Conservation (phyloP, 2,888 invertebrate genomes). For the Drosophila vallismaia region DNA sequence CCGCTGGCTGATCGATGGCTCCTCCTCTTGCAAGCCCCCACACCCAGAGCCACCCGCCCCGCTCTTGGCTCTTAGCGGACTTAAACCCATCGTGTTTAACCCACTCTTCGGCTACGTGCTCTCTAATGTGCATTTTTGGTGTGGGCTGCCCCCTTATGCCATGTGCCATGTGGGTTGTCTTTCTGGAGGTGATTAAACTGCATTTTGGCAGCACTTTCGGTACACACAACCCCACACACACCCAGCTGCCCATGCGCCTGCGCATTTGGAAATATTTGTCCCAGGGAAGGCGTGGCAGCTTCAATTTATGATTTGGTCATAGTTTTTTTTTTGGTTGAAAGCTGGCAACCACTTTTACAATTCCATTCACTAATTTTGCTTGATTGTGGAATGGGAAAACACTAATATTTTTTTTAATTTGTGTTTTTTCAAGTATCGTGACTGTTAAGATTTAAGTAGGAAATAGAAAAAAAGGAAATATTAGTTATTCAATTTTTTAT, state of each 20-base stretch:
- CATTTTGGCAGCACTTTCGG: slow-evolving; percentile 71
- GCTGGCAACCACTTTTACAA: slow-evolving; percentile 27
- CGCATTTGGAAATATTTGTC: slow-evolving; percentile 43
- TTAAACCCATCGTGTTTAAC: slow-evolving; percentile 8
- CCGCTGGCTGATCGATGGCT: slow-evolving; percentile 61
- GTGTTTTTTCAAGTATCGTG: not conserved
- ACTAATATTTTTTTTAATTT: not conserved
- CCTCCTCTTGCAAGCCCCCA: slow-evolving; percentile 9
- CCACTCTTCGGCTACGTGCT: slow-evolving; percentile 28
- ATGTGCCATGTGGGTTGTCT: slow-evolving; percentile 42
- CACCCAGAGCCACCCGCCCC: slow-evolving; percentile 6
- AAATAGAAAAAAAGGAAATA: no score
- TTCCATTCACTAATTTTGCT: slow-evolving; percentile 34
- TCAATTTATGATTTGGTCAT: slow-evolving; percentile 36
- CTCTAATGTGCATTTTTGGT: slow-evolving; percentile 51
- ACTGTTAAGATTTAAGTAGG: no score
- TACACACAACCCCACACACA: slow-evolving; percentile 16
- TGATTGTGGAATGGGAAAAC: slow-evolving; percentile 1
- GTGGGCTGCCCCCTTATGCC: slow-evolving; percentile 33
- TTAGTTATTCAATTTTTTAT: no score
- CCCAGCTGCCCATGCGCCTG: slow-evolving; percentile 4
- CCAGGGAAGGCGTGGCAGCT: slow-evolving; percentile 30
- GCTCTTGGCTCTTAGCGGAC: not conserved
- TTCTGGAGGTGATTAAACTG: slow-evolving; percentile 76
- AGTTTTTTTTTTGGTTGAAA: slow-evolving; percentile 5